phyloP scores from a whole-genome alignment of 2,888 invertebrate genomes.

The Megamerina dolium region DNA sequence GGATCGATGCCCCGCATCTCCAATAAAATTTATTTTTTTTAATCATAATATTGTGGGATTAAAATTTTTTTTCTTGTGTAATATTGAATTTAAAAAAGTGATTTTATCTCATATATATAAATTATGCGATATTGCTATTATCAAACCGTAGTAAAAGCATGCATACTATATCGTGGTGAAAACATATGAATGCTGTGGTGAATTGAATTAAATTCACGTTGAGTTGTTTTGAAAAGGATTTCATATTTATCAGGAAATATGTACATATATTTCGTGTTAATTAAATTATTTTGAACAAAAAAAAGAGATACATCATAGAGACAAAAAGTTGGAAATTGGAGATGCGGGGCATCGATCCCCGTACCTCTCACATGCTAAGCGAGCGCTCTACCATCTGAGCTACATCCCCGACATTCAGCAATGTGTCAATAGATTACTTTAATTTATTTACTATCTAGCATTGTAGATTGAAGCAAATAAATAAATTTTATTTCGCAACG shows the following conservation, averaged over 20 bases:
- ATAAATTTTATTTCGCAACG: neutral
- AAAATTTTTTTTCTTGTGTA: neutral
- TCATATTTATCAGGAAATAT: too few species aligned
- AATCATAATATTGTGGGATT: neutral
- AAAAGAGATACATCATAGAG: too few species aligned
- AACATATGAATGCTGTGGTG: too few species aligned
- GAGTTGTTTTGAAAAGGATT: too few species aligned
- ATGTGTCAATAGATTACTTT: neutral
- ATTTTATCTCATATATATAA: too few species aligned
- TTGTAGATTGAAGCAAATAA: neutral
- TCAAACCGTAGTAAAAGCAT: too few species aligned
- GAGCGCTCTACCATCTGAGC: slow-evolving; percentile 51
- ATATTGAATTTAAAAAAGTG: neutral
- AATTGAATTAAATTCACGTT: too few species aligned
- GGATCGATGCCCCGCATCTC: slow-evolving; percentile 51
- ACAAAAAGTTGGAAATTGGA: slow-evolving; percentile 29
- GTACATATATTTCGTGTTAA: too few species aligned
- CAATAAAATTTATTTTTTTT: slow-evolving; percentile 23
- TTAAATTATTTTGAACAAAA: too few species aligned
- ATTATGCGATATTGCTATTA: too few species aligned
- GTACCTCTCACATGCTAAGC: slow-evolving; percentile 46
- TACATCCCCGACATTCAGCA: slow-evolving; percentile 40
- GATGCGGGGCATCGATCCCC: slow-evolving; percentile 47
- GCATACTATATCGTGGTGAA: too few species aligned
- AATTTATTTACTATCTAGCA: neutral